Evolutionary conservation across 2,797 vertebrate species (phyloP), one percentile per base, ranked within the genome.

Genomic region (Tapirus indicus): DNA sequence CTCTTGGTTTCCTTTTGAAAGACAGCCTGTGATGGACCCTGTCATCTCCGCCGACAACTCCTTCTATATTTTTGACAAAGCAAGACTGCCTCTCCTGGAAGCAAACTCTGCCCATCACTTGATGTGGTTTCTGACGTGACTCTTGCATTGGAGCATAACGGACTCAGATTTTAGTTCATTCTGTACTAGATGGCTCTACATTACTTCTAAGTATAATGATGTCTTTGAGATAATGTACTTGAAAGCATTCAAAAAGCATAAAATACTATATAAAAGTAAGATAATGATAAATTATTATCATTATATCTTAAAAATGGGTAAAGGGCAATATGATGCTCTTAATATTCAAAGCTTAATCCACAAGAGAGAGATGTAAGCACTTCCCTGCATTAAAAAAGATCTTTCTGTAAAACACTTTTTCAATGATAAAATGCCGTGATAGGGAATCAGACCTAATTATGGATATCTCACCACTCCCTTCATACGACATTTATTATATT

Each of bases 371-470:
- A 93, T 86, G 41, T 86, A 97, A 94, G 32, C 16, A 77, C 94
- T 88, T 94, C 18, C 56, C 2, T 72, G 25, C 60, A 93, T 84
- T 94, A 62, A 47, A 95, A 96, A 85, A 89, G 10, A 78, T 83
- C 27, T 83, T 97, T 94, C 35, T 79, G 66, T 91, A 93, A 94
- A 96, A 87, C 20, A 88, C 52, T 72, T 96, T 97, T 98, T 98
- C 97, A 98, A 98, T 90, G 96, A 95, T 98, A 98, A 98, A 97
- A 98, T 97, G 97, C 79, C 97, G 82, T 95, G 94, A 98, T 98
- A 98, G 94, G 86, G 97, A 98, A 98, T 98, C 96, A 97, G 97
- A 94, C 95, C 97, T 98, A 98, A 98, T 99, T 98, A 98, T 98
- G 97, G 97, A 97, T 94, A 98, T 97, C 86, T 98, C 92, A 98